Conservation (phyloP, 2,888 invertebrate genomes). For the Cecidostiba fungosa region DNA sequence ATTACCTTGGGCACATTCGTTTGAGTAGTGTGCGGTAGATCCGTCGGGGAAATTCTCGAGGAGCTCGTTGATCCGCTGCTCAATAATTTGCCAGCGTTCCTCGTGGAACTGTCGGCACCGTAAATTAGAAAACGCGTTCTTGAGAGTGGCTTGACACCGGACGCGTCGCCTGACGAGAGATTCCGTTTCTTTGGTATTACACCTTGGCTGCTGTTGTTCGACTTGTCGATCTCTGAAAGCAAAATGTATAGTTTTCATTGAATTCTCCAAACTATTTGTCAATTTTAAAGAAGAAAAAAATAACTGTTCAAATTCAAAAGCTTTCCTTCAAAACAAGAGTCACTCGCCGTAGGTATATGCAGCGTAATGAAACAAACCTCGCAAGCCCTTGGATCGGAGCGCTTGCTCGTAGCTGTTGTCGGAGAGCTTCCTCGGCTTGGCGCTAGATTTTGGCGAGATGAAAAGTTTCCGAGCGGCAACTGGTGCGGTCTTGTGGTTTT, state of each 20-base stretch:
- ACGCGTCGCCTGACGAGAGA: neutral
- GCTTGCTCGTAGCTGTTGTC: constrained; percentile 37
- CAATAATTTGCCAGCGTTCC: neutral
- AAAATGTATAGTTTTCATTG: neutral
- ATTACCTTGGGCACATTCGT: constrained; percentile 42
- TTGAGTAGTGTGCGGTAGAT: constrained; percentile 37
- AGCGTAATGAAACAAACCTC: no score
- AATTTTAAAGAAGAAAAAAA: no score
- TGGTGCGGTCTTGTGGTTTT: no score
- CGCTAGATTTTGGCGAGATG: neutral
- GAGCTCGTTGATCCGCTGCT: neutral
- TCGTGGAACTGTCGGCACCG: constrained; percentile 16
- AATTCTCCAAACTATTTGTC: no score
- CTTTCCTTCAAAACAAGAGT: no score
- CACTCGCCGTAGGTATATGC: no score
- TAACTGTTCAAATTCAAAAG: no score
- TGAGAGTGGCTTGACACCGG: neutral
- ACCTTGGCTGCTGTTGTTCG: neutral
- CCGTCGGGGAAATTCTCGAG: constrained; percentile 23
- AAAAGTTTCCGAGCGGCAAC: constrained; percentile 9
- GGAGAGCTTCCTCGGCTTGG: neutral
- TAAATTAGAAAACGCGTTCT: constrained; percentile 40
- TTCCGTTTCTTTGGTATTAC: neutral
- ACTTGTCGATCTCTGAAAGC: constrained; percentile 13
- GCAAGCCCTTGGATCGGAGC: constrained; percentile 27